phyloP scores from a whole-genome alignment of 2,888 invertebrate species.

The Charanyca ferruginea region DNA sequence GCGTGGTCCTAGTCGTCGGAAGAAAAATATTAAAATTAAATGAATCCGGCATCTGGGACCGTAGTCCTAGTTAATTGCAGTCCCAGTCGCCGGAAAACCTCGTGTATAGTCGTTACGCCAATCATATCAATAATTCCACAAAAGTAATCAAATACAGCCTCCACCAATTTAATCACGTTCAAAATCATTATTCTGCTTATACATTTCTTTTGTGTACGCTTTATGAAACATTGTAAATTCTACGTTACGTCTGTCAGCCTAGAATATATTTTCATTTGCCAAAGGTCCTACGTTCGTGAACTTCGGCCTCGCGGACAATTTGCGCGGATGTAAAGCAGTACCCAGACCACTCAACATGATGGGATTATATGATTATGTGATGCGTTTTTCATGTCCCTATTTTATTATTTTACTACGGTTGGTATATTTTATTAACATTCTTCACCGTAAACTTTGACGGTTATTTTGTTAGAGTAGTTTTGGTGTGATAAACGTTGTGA shows the following conservation, averaged over 20 bases:
- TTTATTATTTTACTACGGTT: constrained; percentile 78
- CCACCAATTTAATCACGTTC: constrained; percentile 11
- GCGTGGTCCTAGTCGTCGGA: too few species aligned
- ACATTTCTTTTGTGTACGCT: constrained; percentile 19
- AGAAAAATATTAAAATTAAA: too few species aligned
- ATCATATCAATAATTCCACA: background rate
- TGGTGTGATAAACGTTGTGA: constrained; percentile 8
- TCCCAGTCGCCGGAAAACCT: too few species aligned
- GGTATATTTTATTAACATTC: constrained; percentile 73
- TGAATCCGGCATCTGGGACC: too few species aligned
- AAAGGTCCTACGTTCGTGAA: constrained; percentile 38
- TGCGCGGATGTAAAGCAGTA: constrained; percentile 72
- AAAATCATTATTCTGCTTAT: background rate
- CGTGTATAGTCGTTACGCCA: background rate
- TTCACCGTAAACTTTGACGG: constrained; percentile 56
- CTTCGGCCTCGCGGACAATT: constrained; percentile 67
- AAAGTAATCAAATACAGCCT: constrained; percentile 16
- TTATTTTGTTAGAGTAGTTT: constrained; percentile 42
- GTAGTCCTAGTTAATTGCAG: too few species aligned
- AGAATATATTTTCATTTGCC: constrained; percentile 43
- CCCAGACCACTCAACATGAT: constrained; percentile 79
- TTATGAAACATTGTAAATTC: constrained; percentile 27
- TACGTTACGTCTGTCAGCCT: constrained; percentile 29
- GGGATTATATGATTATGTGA: constrained; percentile 82
- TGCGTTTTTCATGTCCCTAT: constrained; percentile 83